Evolutionary conservation across 2,888 invertebrate genomes (phyloP).

Genomic region (Uloborus plumipes): DNA sequence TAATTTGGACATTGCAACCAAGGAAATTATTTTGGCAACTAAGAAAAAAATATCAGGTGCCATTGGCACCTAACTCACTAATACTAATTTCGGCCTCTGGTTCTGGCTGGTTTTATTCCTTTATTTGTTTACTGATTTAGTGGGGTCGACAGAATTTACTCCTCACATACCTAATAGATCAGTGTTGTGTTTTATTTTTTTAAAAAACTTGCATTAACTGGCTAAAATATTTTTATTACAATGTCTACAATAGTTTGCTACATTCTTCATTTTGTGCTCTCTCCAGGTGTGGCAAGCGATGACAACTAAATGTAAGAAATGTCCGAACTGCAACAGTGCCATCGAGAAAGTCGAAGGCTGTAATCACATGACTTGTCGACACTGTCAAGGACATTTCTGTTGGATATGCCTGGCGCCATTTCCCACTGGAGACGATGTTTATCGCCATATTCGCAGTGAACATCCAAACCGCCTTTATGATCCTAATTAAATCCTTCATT

Average conservation of each 20-base stretch:
- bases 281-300: conserved; percentile 1
- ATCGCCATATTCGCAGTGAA: not conserved
- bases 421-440: not conserved
- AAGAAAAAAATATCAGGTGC: too few relatives aligned
- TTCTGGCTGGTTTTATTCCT: too few relatives aligned
- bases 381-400: not conserved
- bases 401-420: not conserved
- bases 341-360: conserved; percentile 16
- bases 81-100: too few relatives aligned
- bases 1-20: too few relatives aligned
- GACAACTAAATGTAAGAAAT: not conserved
- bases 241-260: too few relatives aligned
- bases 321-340: not conserved
- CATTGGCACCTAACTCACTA: too few relatives aligned
- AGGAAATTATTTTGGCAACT: too few relatives aligned
- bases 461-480: not conserved
- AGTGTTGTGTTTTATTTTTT: not conserved
- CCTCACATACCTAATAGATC: not conserved
- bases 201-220: not conserved
- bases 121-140: too few relatives aligned
- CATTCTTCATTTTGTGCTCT: not conserved
- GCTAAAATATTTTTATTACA: too few relatives aligned
- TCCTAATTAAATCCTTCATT: too few relatives aligned
- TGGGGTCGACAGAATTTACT: too few relatives aligned
- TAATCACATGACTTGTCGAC: conserved; percentile 11